These are phyloP conservation scores for Portunus trituberculatus DNA, from an alignment of 1,140 invertebrate genomes.

Conservation along the genomic window DNA sequence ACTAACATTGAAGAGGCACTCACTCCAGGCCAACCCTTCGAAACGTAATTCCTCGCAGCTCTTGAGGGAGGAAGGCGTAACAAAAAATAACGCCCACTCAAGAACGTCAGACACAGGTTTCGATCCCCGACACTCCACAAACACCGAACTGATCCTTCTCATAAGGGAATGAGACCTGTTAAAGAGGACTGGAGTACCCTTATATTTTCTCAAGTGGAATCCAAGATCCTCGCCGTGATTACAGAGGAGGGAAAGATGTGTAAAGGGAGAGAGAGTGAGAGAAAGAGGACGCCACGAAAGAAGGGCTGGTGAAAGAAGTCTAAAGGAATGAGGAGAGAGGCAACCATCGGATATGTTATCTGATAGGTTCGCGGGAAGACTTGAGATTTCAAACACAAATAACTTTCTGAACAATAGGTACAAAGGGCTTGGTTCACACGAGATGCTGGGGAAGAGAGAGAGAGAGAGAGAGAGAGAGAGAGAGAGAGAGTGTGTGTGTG, in stretches of 20 bases:
- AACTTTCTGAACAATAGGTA: constrained; percentile 16
- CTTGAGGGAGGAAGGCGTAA: too few species aligned
- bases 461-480: neutral
- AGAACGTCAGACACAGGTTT: neutral
- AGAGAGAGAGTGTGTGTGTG: neutral
- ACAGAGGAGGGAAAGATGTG: neutral
- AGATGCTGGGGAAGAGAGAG: neutral
- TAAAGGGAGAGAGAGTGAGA: too few species aligned
- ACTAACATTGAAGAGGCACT: too few species aligned
- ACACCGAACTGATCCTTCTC: neutral
- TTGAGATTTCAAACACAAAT: constrained; percentile 8
- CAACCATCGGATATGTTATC: neutral
- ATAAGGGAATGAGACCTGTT: neutral
- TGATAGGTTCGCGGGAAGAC: neutral
- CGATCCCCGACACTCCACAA: neutral
- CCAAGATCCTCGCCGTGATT: neutral
- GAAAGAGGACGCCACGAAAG: too few species aligned
- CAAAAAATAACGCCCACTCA: too few species aligned
- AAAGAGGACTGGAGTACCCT: neutral
- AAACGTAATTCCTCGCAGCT: too few species aligned
- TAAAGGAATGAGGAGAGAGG: neutral
- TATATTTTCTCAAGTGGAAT: constrained; percentile 14
- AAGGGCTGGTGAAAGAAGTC: too few species aligned
- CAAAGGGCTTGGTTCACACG: neutral
- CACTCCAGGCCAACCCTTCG: too few species aligned